Conservation (phyloP, 1,140 invertebrate genomes). For the Drosophila neocordata region DNA sequence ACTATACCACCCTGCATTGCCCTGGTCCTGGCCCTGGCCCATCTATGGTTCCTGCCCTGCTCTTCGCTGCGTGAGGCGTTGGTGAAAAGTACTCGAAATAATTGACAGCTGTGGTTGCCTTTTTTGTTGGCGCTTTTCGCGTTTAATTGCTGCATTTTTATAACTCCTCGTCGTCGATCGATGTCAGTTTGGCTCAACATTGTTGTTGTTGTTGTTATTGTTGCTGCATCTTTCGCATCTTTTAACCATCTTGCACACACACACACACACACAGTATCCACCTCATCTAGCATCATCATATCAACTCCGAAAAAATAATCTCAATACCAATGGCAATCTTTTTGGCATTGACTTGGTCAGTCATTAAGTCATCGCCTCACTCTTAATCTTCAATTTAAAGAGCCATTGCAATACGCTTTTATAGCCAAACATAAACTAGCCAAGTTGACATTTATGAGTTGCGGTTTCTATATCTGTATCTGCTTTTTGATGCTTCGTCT, state of each 20-base stretch:
- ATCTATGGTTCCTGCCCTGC: constrained; percentile 5
- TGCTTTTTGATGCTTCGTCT: no score
- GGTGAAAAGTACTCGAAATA: constrained; percentile 81
- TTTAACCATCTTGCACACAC: neutral
- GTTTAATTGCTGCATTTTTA: constrained; percentile 78
- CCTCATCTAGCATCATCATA: neutral
- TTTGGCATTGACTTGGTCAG: constrained; percentile 42
- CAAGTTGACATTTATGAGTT: constrained; percentile 14
- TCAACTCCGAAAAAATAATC: neutral
- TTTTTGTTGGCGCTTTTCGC: constrained; percentile 69
- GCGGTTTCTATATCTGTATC: neutral
- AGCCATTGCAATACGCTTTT: constrained; percentile 2
- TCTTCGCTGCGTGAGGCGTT: constrained; percentile 74
- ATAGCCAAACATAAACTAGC: constrained; percentile 16
- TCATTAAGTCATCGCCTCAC: constrained; percentile 66
- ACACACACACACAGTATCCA: no score
- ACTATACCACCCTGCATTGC: constrained; percentile 17
- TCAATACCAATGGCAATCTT: constrained; percentile 10
- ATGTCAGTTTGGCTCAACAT: constrained; percentile 25
- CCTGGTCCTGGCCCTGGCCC: constrained; percentile 17
- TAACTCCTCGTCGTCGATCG: constrained; percentile 57
- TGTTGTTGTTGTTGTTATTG: constrained; percentile 13
- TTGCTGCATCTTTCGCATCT: neutral
- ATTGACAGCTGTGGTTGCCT: constrained; percentile 80
- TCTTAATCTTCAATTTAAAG: constrained; percentile 14